These are phyloP conservation scores for Pantherophis alleghaniensis DNA, from an alignment of 2,797 vertebrate species.

Conservation along the genomic window DNA sequence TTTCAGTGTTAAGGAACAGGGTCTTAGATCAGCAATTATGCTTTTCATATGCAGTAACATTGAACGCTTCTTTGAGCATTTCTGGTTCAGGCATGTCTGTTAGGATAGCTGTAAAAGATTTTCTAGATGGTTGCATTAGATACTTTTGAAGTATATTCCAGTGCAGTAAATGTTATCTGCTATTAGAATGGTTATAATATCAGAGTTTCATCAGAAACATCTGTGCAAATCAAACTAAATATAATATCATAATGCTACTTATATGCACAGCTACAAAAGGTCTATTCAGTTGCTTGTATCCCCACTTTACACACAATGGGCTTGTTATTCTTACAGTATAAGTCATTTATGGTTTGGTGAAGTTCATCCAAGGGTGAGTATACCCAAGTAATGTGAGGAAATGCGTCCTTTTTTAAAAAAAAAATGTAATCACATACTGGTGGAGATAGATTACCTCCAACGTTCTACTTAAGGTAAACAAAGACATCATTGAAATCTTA, in stretches of 20 bases:
- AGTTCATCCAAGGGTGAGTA: slow-evolving; percentile 58
- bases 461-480: slow-evolving; percentile 53
- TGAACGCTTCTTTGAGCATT: not conserved
- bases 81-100: not conserved
- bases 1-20: not conserved
- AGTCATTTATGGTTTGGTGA: slow-evolving; percentile 44
- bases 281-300: slow-evolving; percentile 48
- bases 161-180: slow-evolving; percentile 44
- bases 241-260: slow-evolving; percentile 49
- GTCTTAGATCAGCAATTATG: too few relatives aligned
- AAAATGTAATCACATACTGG: not conserved
- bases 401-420: slow-evolving; percentile 46
- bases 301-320: slow-evolving; percentile 11
- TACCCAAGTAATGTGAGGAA: slow-evolving; percentile 59
- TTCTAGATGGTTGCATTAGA: not conserved
- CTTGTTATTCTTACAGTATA: slow-evolving; percentile 51
- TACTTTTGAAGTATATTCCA: not conserved
- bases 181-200: slow-evolving; percentile 42
- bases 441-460: slow-evolving; percentile 42
- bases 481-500: slow-evolving; percentile 57
- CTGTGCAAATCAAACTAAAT: slow-evolving; percentile 55
- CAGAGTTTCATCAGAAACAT: slow-evolving; percentile 58
- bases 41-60: not conserved
- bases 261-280: slow-evolving; percentile 59
- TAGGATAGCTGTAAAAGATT: not conserved